Base-by-base conservation (phyloP, 2,113 vertebrate genomes). In the Lepus timidus region DNA sequence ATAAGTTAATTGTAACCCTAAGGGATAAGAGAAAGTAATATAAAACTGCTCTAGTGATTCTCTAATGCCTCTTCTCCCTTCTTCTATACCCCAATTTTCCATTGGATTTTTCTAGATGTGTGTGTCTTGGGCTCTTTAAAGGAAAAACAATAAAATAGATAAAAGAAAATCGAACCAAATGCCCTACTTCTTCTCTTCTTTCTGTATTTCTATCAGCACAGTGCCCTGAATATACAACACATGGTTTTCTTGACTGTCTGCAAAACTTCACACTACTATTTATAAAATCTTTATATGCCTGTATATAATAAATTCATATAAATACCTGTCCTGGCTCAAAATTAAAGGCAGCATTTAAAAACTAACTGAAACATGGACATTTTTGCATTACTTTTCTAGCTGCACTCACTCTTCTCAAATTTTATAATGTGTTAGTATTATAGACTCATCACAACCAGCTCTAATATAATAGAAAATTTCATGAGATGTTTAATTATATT, bases 401-500 rank as follows among this genome's bases (percentile, higher is more conserved):
- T 22, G 17, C 16, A 67, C 1, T 82, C 44, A 87, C 12, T 61
- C 33, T 90, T 65, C 23, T 88, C 76, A 33, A 13, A 23, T 61
- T 88, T 36, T 61, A 67, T 29, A 70, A 71, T 90, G 19, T 44
- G 10, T 88, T 92, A 71, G 19, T 20, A 52, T 25, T 49, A 17
- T 6, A 67, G 55, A 90, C 39, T 85, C 20, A 68, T 52, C 33
- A 74, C 23, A 86, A 19, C 13, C 52, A 87, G 89, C 73, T 84
- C 29, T 84, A 91, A 88, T 74, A 68, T 14, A 68, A 76, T 67
- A 92, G 17, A 20, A 80, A 79, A 3, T 36, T 70, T 84, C 25
- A 91, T 93, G 80, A 36, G 52, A 65, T 58, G 90, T 82, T 88
- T 96, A 94, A 65, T 88, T 74, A 88, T 75, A 74, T 62, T 94